phyloP scores from a whole-genome alignment of 1,140 invertebrate genomes.

The Himalopsyche phryganea region DNA sequence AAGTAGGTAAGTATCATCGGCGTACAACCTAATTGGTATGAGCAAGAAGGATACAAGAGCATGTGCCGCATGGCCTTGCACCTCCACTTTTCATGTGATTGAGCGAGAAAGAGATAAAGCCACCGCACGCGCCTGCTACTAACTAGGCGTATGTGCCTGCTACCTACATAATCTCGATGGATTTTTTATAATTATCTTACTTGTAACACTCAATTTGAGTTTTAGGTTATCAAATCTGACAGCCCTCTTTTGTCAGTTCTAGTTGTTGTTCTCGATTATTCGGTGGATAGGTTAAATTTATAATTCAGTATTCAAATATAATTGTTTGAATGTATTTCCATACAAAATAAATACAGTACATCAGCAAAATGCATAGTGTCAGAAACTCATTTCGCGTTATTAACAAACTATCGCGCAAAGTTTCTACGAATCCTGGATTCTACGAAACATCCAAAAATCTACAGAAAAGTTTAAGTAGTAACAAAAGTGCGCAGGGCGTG shows the following conservation, averaged over 20 bases:
- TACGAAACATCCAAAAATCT: slow-evolving; percentile 5
- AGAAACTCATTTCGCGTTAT: slow-evolving; percentile 13
- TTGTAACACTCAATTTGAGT: background rate
- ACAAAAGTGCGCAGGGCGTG: background rate
- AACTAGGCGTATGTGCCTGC: too few species aligned
- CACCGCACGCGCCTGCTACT: too few species aligned
- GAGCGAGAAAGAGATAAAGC: too few species aligned
- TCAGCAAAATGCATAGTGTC: slow-evolving; percentile 17
- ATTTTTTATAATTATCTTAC: too few species aligned
- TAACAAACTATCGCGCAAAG: slow-evolving; percentile 13
- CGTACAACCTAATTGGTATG: too few species aligned
- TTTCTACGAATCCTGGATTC: slow-evolving; percentile 2
- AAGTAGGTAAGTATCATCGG: too few species aligned
- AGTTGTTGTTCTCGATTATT: slow-evolving; percentile 19
- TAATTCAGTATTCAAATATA: slow-evolving; percentile 6
- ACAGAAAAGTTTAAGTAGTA: background rate
- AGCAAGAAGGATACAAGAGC: too few species aligned
- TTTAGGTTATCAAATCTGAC: slow-evolving; percentile 13
- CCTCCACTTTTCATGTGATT: too few species aligned
- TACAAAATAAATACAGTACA: background rate
- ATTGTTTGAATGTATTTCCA: slow-evolving; percentile 1
- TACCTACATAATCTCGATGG: too few species aligned
- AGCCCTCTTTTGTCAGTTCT: slow-evolving; percentile 21
- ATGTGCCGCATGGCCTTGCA: too few species aligned
- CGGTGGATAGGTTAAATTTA: background rate